phyloP scores from a whole-genome alignment of 2,888 invertebrate genomes.

The Malthinus seriepunctatus region DNA sequence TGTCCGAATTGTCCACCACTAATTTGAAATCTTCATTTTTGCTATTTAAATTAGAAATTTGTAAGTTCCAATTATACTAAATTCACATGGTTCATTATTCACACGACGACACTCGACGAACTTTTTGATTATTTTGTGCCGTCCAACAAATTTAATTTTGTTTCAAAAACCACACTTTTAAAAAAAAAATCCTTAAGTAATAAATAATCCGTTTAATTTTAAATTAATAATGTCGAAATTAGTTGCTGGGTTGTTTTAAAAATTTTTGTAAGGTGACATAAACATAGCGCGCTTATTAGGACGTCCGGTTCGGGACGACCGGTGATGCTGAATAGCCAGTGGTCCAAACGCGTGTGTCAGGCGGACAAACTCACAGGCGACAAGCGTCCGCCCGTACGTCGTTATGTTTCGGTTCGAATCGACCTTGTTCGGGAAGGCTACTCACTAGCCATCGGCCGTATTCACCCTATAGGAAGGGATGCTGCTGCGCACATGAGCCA shows the following conservation, averaged over 20 bases:
- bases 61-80: constrained; percentile 14
- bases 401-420: constrained; percentile 40
- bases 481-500: constrained; percentile 50
- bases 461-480: constrained; percentile 58
- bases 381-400: constrained; percentile 43
- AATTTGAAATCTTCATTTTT: constrained; percentile 15
- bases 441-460: constrained; percentile 61
- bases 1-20: constrained; percentile 11
- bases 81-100: neutral
- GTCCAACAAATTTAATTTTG: neutral
- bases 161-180: neutral
- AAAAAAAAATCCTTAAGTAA: constrained; percentile 4
- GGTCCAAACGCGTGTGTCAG: constrained; percentile 56
- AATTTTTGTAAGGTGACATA: constrained; percentile 11
- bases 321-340: constrained; percentile 53
- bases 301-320: constrained; percentile 40
- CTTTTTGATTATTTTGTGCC: neutral
- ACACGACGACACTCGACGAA: neutral
- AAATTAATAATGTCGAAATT: constrained; percentile 6
- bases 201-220: neutral
- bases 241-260: neutral
- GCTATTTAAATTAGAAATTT: neutral
- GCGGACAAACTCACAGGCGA: constrained; percentile 45
- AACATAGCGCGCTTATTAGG: constrained; percentile 29
- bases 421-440: constrained; percentile 50